Percentiles rank a stretch among this genome's conserved stretches.
Conservation (phyloP, 2,888 invertebrate genomes). For the Leptura quadrifasciata region DNA sequence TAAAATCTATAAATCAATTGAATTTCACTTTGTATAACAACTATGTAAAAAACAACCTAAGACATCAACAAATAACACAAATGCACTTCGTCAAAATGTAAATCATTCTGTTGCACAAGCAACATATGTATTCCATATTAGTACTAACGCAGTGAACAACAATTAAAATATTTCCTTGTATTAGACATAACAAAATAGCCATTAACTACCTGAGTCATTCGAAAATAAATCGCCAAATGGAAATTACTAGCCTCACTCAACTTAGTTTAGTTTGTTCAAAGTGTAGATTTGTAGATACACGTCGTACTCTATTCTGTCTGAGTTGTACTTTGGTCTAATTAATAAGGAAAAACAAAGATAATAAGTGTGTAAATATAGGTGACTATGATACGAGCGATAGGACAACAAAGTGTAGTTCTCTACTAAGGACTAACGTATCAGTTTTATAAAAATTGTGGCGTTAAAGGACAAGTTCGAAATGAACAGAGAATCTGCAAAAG, state of each 20-base stretch:
- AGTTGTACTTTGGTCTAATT: conserved; percentile 30
- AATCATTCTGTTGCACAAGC: conserved; percentile 54
- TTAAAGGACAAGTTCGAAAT: background rate
- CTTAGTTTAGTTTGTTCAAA: conserved; percentile 26
- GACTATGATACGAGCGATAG: background rate
- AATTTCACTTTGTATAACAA: no score
- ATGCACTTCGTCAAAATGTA: conserved; percentile 28
- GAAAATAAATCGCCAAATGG: conserved; percentile 32
- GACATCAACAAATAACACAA: background rate
- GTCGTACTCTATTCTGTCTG: background rate
- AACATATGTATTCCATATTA: conserved; percentile 38
- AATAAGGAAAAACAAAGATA: conserved; percentile 23
- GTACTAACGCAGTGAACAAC: conserved; percentile 40
- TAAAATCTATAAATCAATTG: no score
- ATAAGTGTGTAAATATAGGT: conserved; percentile 21
- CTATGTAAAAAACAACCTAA: no score
- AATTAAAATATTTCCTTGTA: conserved; percentile 48
- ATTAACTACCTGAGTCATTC: conserved; percentile 42
- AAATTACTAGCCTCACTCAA: conserved; percentile 15
- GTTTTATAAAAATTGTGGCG: background rate
- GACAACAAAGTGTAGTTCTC: background rate
- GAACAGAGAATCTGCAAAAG: background rate
- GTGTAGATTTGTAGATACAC: background rate
- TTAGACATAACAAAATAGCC: conserved; percentile 35
- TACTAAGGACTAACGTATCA: background rate